These are phyloP conservation scores for Poeciliopsis turrubarensis DNA, from an alignment of 2,113 vertebrate genomes.

Conservation along the genomic window DNA sequence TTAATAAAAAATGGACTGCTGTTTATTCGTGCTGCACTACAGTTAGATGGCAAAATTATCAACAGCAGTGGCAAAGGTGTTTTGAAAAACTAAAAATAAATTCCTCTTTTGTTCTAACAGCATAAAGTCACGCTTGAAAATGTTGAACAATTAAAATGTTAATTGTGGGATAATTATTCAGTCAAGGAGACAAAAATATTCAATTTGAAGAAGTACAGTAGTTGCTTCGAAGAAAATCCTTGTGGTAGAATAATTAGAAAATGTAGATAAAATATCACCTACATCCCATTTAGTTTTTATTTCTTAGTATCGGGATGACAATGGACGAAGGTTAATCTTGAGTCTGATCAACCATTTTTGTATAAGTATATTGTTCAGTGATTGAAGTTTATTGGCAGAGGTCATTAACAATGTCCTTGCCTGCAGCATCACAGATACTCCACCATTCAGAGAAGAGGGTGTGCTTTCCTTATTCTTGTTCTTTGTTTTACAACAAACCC, in stretches of 20 bases:
- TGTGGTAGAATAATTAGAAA: neutral
- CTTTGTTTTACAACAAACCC: too few species aligned
- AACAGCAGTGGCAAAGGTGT: neutral
- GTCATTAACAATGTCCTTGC: too few species aligned
- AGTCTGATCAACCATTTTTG: neutral
- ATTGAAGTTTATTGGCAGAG: neutral
- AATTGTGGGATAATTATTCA: neutral
- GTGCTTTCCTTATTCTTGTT: too few species aligned
- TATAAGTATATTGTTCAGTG: neutral
- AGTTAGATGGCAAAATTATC: neutral
- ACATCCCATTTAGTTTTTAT: neutral
- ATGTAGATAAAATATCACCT: too few species aligned
- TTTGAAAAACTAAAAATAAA: neutral
- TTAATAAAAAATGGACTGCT: neutral
- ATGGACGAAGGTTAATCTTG: neutral
- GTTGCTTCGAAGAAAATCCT: neutral
- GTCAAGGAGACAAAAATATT: neutral
- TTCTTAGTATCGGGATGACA: neutral
- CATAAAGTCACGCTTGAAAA: neutral
- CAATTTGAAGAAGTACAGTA: neutral
- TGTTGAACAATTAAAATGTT: neutral
- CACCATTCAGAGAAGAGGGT: too few species aligned
- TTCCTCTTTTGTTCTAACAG: neutral
- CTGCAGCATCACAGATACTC: too few species aligned
- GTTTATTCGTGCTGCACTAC: neutral